These are phyloP conservation scores for Tetrapedia diversipes DNA, from an alignment of 2,888 invertebrate species.

Conservation along the genomic window DNA sequence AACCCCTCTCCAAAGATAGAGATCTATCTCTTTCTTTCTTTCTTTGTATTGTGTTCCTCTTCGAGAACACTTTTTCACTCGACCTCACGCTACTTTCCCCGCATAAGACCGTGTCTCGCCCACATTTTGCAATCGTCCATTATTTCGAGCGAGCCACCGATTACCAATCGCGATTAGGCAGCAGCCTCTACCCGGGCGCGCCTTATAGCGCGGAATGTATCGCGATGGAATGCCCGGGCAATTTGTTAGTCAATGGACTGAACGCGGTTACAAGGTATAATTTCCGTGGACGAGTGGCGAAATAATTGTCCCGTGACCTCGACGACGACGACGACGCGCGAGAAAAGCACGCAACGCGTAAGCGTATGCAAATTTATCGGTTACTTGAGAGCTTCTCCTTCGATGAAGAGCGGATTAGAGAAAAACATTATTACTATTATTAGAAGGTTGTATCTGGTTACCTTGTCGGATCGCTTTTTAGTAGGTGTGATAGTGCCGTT, in stretches of 20 bases:
- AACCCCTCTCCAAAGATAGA: no score
- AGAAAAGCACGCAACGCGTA: slow-evolving; percentile 11
- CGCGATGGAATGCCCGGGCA: slow-evolving; percentile 28
- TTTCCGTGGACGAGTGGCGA: slow-evolving; percentile 21
- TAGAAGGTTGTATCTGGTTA: slow-evolving; percentile 77
- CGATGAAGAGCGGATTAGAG: neutral
- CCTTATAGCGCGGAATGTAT: slow-evolving; percentile 43
- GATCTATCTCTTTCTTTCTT: no score
- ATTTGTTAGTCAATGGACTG: slow-evolving; percentile 57
- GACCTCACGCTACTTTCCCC: neutral
- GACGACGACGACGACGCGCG: slow-evolving; percentile 1
- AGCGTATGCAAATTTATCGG: neutral
- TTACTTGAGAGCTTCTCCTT: no score
- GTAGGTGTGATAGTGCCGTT: slow-evolving; percentile 77
- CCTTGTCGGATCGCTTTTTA: slow-evolving; percentile 87
- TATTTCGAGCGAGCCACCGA: slow-evolving; percentile 44
- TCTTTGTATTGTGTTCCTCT: no score
- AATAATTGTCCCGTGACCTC: slow-evolving; percentile 31
- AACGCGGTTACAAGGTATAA: slow-evolving; percentile 16
- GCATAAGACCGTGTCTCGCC: neutral
- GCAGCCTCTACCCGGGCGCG: slow-evolving; percentile 38
- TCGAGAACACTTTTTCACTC: neutral
- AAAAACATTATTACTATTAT: no score
- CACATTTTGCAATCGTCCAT: slow-evolving; percentile 42
- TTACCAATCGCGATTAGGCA: slow-evolving; percentile 49